A percentile compares a stretch with the other conserved stretches of the same genome.
Evolutionary conservation across 2,113 vertebrate species (phyloP).

Genomic region (Chionis minor): DNA sequence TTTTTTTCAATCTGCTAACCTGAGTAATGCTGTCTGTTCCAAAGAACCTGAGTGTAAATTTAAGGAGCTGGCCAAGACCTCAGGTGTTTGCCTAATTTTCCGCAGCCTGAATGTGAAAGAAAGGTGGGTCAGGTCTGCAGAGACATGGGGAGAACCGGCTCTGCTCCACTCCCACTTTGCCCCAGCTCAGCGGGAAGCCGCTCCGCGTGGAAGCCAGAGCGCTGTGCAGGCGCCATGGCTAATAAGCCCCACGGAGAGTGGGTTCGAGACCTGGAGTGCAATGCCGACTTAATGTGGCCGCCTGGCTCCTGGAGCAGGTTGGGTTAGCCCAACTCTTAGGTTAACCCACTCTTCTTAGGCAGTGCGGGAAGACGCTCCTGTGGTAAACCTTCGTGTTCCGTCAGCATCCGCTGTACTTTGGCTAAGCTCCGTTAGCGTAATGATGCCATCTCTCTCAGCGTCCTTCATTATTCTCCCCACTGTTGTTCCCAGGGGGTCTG

Average conservation of each 20-base stretch:
- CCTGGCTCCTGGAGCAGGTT: background rate
- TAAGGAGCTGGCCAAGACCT: background rate
- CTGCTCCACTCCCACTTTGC: background rate
- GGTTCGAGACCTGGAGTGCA: rapidly evolving
- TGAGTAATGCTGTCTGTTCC: background rate
- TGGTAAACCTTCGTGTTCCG: background rate
- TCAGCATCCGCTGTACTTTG: background rate
- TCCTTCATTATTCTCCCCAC: background rate
- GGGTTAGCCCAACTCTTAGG: too few relatives aligned
- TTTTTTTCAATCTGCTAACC: background rate
- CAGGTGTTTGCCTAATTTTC: background rate
- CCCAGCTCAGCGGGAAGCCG: rapidly evolving
- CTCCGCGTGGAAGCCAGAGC: rapidly evolving
- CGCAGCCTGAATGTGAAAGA: background rate
- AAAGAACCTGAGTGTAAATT: background rate
- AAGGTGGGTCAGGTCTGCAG: background rate
- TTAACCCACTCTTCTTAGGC: rapidly evolving
- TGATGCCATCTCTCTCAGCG: background rate
- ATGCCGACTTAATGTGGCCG: background rate
- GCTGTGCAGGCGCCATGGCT: rapidly evolving
- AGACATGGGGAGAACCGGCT: rapidly evolving
- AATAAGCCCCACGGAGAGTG: background rate
- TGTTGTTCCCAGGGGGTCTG: background rate
- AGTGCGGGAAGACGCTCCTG: background rate
- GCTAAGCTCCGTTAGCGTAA: background rate